These are phyloP conservation scores for Gopherus evgoodei DNA, from an alignment of 2,113 vertebrate genomes.

Conservation along the genomic window DNA sequence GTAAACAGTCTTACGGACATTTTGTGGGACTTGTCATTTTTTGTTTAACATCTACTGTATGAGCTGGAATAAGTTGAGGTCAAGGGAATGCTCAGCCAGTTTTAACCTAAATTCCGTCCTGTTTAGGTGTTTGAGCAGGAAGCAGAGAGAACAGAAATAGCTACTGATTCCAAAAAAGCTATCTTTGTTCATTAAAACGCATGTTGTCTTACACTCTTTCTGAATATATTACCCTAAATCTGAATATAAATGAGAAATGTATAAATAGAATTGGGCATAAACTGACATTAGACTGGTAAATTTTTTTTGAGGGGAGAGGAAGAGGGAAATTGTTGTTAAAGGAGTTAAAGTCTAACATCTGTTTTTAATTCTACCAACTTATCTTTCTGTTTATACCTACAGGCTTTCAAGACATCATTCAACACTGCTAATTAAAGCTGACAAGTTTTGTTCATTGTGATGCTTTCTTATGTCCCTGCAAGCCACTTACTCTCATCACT, in stretches of 20 bases:
- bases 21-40: background rate
- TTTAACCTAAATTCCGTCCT: background rate
- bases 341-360: constrained; percentile 68
- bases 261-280: constrained; percentile 60
- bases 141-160: background rate
- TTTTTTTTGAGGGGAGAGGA: constrained; percentile 4
- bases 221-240: constrained; percentile 45
- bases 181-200: background rate
- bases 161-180: background rate
- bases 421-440: constrained; percentile 68
- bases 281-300: constrained; percentile 7
- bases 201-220: background rate
- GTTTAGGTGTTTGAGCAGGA: background rate
- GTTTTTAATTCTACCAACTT: constrained; percentile 67
- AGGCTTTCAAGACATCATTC: constrained; percentile 66
- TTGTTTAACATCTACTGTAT: background rate
- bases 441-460: constrained; percentile 56
- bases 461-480: constrained; percentile 46
- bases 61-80: background rate
- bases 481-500: constrained; percentile 54
- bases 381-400: constrained; percentile 67
- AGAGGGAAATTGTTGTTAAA: constrained; percentile 56
- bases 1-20: background rate
- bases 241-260: constrained; percentile 58
- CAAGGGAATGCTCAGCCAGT: background rate